These are phyloP conservation scores for Pristionchus fissidentatus DNA, from an alignment of 2,888 invertebrate species.

Conservation along the genomic window DNA sequence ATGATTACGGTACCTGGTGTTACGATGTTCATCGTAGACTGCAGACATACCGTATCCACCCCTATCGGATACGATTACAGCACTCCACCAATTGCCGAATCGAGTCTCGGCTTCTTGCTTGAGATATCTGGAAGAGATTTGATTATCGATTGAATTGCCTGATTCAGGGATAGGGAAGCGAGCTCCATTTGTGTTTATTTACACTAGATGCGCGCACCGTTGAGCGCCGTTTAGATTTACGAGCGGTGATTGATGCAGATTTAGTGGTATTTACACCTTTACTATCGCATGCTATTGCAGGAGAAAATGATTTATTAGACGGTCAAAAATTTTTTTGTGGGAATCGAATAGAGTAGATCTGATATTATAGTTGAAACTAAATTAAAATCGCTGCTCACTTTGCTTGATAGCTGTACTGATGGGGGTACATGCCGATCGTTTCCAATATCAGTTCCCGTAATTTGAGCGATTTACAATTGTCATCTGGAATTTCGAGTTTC, in stretches of 20 bases:
- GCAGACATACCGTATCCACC: slow-evolving; percentile 75
- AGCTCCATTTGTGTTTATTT: too few species aligned
- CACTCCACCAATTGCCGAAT: slow-evolving; percentile 75
- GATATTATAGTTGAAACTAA: too few species aligned
- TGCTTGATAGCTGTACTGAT: slow-evolving; percentile 75
- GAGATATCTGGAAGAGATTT: slow-evolving; percentile 64
- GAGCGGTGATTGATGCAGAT: neutral
- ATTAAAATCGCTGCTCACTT: too few species aligned
- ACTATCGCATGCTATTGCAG: too few species aligned
- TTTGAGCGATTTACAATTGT: slow-evolving; percentile 74
- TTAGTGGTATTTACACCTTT: too few species aligned
- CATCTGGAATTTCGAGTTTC: slow-evolving; percentile 57
- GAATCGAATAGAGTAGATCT: too few species aligned
- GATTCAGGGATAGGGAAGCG: too few species aligned
- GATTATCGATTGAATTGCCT: neutral
- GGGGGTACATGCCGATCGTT: slow-evolving; percentile 73
- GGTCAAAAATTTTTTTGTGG: too few species aligned
- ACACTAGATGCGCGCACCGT: too few species aligned
- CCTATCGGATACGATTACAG: slow-evolving; percentile 73
- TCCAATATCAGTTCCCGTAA: slow-evolving; percentile 72
- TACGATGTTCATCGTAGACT: slow-evolving; percentile 73
- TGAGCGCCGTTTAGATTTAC: too few species aligned
- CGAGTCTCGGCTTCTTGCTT: slow-evolving; percentile 74
- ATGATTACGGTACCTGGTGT: slow-evolving; percentile 65
- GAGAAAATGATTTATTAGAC: too few species aligned